Conservation (phyloP, 2,113 vertebrate species). For the Tringa solitaria region DNA sequence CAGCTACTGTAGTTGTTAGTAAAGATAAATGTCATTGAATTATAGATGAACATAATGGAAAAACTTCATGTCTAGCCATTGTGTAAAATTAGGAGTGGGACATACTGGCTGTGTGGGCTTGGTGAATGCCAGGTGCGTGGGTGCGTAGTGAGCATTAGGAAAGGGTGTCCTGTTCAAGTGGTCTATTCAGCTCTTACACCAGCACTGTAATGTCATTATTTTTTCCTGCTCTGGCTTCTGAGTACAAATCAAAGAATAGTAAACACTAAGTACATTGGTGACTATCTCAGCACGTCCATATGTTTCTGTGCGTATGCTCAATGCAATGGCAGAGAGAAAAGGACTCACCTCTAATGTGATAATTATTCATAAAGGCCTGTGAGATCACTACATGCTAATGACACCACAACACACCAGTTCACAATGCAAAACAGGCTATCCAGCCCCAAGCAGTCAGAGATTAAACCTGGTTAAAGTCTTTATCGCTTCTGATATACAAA, state of each 20-base stretch:
- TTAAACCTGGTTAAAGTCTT: neutral
- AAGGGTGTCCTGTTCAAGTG: constrained; percentile 5
- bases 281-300: neutral
- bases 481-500: neutral
- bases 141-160: neutral
- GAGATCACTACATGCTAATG: neutral
- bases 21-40: constrained; percentile 62
- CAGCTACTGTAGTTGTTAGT: constrained; percentile 55
- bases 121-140: constrained; percentile 51
- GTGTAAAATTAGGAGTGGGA: constrained; percentile 51
- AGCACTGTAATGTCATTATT: neutral
- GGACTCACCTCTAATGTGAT: neutral
- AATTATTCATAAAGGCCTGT: neutral
- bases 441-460: neutral
- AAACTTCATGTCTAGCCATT: constrained; percentile 50
- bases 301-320: neutral
- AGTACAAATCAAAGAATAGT: neutral
- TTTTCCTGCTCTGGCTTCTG: neutral
- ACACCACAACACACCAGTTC: neutral
- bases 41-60: constrained; percentile 55
- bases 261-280: neutral
- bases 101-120: constrained; percentile 34
- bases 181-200: constrained; percentile 13
- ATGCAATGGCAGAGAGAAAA: neutral
- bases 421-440: neutral